Percentiles rank a stretch among this genome's conserved stretches.
Conservation (phyloP, 1,140 invertebrate genomes). For the Hypothenemus hampei region DNA sequence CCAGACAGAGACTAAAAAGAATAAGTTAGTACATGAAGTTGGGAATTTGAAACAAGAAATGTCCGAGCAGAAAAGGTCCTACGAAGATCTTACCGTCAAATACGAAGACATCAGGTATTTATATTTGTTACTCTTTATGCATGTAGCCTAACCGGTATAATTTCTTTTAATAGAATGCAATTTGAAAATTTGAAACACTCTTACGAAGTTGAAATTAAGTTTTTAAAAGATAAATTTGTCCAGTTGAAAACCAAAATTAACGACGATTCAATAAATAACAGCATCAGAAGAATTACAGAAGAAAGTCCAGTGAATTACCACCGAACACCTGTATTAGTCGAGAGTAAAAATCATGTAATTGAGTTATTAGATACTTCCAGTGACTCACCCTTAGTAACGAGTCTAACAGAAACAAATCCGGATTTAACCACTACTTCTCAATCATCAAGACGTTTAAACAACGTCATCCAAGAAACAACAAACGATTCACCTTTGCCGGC, state of each 20-base stretch:
- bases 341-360: neutral
- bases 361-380: no score
- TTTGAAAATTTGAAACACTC: constrained; percentile 21
- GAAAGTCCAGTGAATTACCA: constrained; percentile 32
- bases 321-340: constrained; percentile 1
- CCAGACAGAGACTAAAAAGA: constrained; percentile 29
- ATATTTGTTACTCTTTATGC: neutral
- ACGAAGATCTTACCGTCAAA: constrained; percentile 15
- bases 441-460: no score
- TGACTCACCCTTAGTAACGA: no score
- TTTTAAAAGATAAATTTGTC: constrained; percentile 29
- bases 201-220: constrained; percentile 31
- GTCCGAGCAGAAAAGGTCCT: constrained; percentile 29
- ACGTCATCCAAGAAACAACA: no score
- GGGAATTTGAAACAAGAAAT: constrained; percentile 29
- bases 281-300: constrained; percentile 28
- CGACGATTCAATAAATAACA: constrained; percentile 20
- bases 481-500: constrained; percentile 15
- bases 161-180: constrained; percentile 30
- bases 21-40: constrained; percentile 19
- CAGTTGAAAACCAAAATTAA: constrained; percentile 12
- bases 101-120: constrained; percentile 26
- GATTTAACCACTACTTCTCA: no score
- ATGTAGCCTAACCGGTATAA: no score
- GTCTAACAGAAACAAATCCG: no score